Conservation (phyloP, 2,797 vertebrate genomes). For the Thripadectes ignobilis region DNA sequence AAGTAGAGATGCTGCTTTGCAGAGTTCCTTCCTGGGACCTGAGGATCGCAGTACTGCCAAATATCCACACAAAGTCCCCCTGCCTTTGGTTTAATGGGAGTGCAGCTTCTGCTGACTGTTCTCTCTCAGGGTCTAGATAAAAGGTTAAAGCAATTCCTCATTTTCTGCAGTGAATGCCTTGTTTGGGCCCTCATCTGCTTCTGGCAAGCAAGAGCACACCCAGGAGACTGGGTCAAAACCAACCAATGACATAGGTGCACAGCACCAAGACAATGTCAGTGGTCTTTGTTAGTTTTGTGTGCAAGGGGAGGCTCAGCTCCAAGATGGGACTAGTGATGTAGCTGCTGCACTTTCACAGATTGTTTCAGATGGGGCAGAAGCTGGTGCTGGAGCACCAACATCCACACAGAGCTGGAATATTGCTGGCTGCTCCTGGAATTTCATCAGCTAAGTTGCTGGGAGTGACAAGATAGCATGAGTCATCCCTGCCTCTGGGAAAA, state of each 20-base stretch:
- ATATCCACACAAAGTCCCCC: neutral
- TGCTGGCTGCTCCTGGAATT: neutral
- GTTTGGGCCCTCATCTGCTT: neutral
- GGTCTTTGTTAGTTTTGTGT: neutral
- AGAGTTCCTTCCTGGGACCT: neutral
- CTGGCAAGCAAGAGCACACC: neutral
- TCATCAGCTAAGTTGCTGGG: neutral
- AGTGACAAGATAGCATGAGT: conserved; percentile 1
- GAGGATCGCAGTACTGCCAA: neutral
- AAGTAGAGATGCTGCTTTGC: neutral
- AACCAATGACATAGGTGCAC: neutral
- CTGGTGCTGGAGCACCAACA: neutral
- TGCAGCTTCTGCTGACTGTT: neutral
- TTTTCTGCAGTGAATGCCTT: neutral
- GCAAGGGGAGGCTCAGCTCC: neutral
- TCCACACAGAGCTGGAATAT: accelerated
- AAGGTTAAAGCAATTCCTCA: neutral
- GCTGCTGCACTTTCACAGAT: neutral
- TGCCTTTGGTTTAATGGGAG: neutral
- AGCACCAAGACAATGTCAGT: neutral
- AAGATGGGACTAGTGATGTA: neutral
- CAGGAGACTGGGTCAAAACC: neutral
- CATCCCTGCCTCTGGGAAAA: neutral
- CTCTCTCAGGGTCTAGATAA: neutral
- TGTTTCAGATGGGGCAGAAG: neutral